Percentiles rank a stretch among this genome's conserved stretches.
phyloP scores from a whole-genome alignment of 2,113 vertebrate species.

The Puma concolor region DNA sequence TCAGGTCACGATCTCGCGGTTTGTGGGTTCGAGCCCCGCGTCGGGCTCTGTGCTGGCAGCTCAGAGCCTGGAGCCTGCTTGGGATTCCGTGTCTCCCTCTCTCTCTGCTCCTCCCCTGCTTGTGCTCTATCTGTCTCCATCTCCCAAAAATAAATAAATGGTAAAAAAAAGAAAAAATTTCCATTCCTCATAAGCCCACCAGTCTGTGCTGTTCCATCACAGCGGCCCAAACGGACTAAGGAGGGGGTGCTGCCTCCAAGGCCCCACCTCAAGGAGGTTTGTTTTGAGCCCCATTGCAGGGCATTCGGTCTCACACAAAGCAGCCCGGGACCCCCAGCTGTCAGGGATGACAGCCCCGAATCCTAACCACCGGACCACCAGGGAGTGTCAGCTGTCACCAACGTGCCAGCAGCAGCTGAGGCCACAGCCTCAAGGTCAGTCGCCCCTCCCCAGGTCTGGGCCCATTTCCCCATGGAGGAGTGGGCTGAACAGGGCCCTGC shows the following conservation, averaged over 20 bases:
- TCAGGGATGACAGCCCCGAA: not conserved
- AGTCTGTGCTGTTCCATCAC: not conserved
- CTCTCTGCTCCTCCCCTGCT: too few species aligned
- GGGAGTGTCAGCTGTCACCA: not conserved
- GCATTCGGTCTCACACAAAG: not conserved
- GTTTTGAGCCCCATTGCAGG: not conserved
- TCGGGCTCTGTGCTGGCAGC: too few species aligned
- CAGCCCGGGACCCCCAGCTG: not conserved
- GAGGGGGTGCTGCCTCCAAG: not conserved
- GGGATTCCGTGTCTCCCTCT: too few species aligned
- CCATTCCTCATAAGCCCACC: too few species aligned
- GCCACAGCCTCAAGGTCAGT: not conserved
- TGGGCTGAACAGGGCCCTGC: not conserved
- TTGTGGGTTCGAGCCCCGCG: too few species aligned
- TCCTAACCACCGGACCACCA: not conserved
- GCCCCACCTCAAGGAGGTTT: not conserved
- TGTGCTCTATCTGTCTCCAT: too few species aligned
- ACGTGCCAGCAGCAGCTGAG: not conserved
- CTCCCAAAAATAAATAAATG: too few species aligned
- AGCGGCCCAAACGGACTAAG: accelerated
- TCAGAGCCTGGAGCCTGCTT: too few species aligned
- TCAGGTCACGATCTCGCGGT: too few species aligned
- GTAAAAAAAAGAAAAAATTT: too few species aligned
- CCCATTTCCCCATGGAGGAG: not conserved
- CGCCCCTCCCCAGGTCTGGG: not conserved